Evolutionary conservation across 1,140 invertebrate genomes (phyloP).

Genomic region (Drosophila sucinea): DNA sequence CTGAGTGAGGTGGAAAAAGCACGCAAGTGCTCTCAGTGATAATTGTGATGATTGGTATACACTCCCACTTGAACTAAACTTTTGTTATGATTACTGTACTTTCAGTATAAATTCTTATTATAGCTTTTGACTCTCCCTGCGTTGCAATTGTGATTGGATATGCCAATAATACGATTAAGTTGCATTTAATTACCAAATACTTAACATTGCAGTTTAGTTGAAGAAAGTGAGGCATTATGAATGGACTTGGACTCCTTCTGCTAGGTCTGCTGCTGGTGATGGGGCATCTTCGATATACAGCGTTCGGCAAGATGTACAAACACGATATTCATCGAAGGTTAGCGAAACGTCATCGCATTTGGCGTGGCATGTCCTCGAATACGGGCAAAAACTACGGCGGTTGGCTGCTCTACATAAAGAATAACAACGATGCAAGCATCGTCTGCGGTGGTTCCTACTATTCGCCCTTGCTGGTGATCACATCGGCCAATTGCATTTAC

Average conservation of each 20-base stretch:
- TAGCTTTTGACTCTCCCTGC: too few species aligned
- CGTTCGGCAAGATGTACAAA: background rate
- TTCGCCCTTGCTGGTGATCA: constrained; percentile 28
- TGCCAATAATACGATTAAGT: too few species aligned
- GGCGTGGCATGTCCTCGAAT: constrained; percentile 6
- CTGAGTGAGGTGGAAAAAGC: background rate
- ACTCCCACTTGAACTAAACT: background rate
- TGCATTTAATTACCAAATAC: too few species aligned
- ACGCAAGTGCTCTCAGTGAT: background rate
- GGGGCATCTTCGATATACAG: too few species aligned
- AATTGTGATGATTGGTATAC: background rate
- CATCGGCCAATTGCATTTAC: constrained; percentile 43
- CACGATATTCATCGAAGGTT: background rate
- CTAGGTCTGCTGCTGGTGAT: background rate
- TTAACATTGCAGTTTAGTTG: background rate
- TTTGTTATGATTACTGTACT: too few species aligned
- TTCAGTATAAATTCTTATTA: too few species aligned
- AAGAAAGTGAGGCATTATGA: background rate
- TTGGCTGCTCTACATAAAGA: background rate
- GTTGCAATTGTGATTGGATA: too few species aligned
- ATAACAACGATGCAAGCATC: background rate
- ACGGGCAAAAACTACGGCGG: constrained; percentile 3
- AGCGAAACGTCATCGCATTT: background rate
- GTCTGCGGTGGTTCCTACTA: background rate
- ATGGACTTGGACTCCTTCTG: background rate